Conservation (phyloP, 2,113 vertebrate species). For the Reinhardtius hippoglossoides region DNA sequence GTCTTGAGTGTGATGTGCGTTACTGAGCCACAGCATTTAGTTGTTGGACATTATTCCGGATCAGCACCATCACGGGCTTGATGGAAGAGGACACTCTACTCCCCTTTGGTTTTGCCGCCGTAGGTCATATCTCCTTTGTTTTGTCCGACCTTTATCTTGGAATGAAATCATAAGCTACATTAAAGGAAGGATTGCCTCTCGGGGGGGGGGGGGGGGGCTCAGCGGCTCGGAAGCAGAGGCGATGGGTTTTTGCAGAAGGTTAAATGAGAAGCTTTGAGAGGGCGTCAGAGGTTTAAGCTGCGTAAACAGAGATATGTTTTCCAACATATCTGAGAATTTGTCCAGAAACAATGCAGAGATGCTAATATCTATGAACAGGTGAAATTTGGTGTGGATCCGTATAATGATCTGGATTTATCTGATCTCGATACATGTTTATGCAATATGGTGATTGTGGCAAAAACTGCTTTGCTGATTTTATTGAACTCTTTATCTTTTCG, state of each 20-base stretch:
- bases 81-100: not conserved
- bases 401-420: too few species aligned
- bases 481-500: too few species aligned
- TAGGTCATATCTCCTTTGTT: not conserved
- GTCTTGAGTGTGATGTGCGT: not conserved
- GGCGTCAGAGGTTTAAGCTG: not conserved
- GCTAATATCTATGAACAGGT: too few species aligned
- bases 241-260: slow-evolving; percentile 18
- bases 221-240: not conserved
- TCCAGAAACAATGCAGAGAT: too few species aligned
- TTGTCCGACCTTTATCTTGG: not conserved
- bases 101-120: not conserved
- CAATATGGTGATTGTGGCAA: too few species aligned
- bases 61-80: not conserved
- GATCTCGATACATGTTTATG: too few species aligned
- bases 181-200: slow-evolving; percentile 23
- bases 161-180: not conserved
- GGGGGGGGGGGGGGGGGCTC: not conserved
- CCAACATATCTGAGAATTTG: too few species aligned
- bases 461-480: too few species aligned
- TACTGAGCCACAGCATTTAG: not conserved
- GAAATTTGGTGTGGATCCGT: too few species aligned
- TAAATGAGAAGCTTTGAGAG: slow-evolving; percentile 31
- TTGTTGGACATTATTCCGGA: not conserved
- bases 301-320: too few species aligned